phyloP scores from a whole-genome alignment of 2,797 vertebrate genomes.

The Rousettus madagascariensis region DNA sequence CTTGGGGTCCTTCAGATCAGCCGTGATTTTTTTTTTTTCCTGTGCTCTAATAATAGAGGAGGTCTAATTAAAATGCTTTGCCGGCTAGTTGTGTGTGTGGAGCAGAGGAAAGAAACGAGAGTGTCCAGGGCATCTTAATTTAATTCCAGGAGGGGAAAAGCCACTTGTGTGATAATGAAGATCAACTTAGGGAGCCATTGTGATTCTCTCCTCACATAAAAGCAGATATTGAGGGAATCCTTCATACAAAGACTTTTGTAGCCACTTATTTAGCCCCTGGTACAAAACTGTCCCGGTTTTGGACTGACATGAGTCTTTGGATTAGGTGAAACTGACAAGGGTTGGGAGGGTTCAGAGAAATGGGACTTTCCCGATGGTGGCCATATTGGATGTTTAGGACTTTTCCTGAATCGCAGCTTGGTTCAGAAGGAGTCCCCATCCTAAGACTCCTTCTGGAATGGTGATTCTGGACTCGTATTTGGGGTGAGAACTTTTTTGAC shows the following conservation, averaged over 20 bases:
- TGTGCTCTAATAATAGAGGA: neutral
- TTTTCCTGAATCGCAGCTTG: neutral
- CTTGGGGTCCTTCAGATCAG: slow-evolving; percentile 31
- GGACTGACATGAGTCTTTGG: neutral
- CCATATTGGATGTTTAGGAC: accelerated
- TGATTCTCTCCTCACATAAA: neutral
- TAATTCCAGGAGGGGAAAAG: neutral
- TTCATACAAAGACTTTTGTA: neutral
- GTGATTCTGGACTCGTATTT: neutral
- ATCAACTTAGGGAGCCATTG: neutral
- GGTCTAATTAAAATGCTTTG: slow-evolving; percentile 18
- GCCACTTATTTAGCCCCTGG: neutral
- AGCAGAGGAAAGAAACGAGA: neutral
- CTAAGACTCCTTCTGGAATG: neutral
- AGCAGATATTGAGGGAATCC: neutral
- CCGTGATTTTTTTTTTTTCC: neutral
- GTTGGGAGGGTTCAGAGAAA: neutral
- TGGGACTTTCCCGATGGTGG: neutral
- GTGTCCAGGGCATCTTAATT: slow-evolving; percentile 28
- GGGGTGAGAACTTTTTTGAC: neutral
- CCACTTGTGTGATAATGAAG: neutral
- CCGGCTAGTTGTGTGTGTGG: neutral
- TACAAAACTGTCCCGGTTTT: neutral
- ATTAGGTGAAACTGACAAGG: neutral
- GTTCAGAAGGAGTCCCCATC: too few relatives aligned